A percentile compares a stretch with the other conserved stretches of the same genome.
Conservation (phyloP, 2,888 invertebrate genomes). For the Drosophila merina region DNA sequence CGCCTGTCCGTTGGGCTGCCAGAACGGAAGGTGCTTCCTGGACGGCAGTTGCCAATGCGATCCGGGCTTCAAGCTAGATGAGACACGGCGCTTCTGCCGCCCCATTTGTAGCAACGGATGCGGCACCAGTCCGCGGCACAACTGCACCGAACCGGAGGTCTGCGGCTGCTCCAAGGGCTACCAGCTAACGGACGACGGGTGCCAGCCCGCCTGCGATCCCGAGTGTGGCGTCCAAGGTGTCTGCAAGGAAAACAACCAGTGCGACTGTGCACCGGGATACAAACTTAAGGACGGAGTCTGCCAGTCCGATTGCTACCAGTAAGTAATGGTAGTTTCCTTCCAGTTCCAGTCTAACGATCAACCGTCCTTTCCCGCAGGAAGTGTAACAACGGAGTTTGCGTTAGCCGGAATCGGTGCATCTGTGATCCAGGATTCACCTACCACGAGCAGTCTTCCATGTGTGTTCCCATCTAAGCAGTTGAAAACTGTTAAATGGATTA, state of each 20-base stretch:
- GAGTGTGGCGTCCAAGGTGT: conserved; percentile 84
- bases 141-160: conserved; percentile 82
- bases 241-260: conserved; percentile 86
- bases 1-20: conserved; percentile 84
- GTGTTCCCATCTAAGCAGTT: conserved; percentile 69
- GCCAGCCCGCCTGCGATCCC: conserved; percentile 79
- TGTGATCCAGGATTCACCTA: conserved; percentile 82
- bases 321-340: conserved; percentile 36
- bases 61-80: conserved; percentile 86
- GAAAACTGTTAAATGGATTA: background rate
- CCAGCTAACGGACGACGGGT: conserved; percentile 76
- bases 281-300: conserved; percentile 82
- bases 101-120: conserved; percentile 85
- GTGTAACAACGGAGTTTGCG: conserved; percentile 82
- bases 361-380: conserved; percentile 59
- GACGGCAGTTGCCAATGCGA: conserved; percentile 88
- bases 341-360: background rate
- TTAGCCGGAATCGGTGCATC: conserved; percentile 82
- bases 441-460: conserved; percentile 80
- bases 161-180: conserved; percentile 84
- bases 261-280: conserved; percentile 86
- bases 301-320: conserved; percentile 83
- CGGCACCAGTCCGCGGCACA: conserved; percentile 67
- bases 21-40: conserved; percentile 86
- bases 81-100: conserved; percentile 86